These are phyloP conservation scores for Stenoptilia bipunctidactyla DNA, from an alignment of 2,888 invertebrate species.

Conservation along the genomic window DNA sequence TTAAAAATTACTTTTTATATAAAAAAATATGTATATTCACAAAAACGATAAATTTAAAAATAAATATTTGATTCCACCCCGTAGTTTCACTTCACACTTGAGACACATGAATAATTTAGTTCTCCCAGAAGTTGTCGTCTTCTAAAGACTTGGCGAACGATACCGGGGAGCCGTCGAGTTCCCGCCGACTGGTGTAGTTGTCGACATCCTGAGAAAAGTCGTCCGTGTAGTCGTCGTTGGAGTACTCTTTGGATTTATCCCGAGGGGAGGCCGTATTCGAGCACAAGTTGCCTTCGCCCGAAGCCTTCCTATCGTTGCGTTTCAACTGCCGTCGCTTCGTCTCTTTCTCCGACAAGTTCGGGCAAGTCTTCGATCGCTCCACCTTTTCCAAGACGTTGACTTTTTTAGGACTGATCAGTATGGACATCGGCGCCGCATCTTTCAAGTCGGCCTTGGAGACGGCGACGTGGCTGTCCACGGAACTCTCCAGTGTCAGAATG, in stretches of 20 bases:
- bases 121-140: constrained; percentile 51
- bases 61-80: no score
- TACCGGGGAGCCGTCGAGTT: constrained; percentile 33
- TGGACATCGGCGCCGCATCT: not conserved
- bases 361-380: no score
- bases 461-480: constrained; percentile 20
- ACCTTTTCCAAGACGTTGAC: no score
- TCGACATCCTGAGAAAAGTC: constrained; percentile 28
- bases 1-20: no score
- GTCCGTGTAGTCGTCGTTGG: constrained; percentile 35
- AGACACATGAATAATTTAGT: constrained; percentile 21
- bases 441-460: constrained; percentile 14
- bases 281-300: no score
- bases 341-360: no score
- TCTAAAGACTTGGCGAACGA: constrained; percentile 23
- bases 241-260: constrained; percentile 19
- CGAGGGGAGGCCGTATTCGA: constrained; percentile 11
- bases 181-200: constrained; percentile 36
- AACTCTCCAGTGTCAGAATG: constrained; percentile 30
- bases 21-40: no score
- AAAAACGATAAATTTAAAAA: no score
- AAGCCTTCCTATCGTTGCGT: no score
- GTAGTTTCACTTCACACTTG: not conserved
- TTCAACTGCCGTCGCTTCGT: no score
- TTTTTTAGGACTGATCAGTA: not conserved